Conservation (phyloP, 2,113 vertebrate genomes). For the Ceyx melanurus region DNA sequence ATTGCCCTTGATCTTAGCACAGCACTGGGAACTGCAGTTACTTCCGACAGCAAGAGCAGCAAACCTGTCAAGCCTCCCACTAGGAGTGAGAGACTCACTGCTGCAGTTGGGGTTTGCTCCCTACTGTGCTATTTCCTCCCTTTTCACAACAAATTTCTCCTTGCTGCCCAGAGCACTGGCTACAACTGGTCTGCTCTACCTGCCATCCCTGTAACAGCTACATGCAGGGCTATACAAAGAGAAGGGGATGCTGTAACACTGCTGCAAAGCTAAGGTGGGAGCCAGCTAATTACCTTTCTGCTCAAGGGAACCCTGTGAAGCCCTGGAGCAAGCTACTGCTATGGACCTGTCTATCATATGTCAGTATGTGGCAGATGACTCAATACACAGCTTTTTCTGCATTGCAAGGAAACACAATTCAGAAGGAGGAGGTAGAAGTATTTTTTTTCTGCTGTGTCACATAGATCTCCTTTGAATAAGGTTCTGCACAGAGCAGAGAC, state of each 20-base stretch:
- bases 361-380: background rate
- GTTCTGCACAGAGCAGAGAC: background rate
- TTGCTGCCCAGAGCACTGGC: background rate
- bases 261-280: background rate
- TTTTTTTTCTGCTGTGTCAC: background rate
- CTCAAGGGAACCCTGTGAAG: background rate
- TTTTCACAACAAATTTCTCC: background rate
- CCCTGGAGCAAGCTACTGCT: background rate
- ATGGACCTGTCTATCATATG: accelerated
- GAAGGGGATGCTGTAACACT: background rate
- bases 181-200: background rate
- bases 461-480: background rate
- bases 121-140: background rate
- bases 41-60: background rate
- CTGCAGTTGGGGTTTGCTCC: background rate
- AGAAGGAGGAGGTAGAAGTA: background rate
- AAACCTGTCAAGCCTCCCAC: background rate
- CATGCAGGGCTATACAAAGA: background rate
- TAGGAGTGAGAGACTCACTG: background rate
- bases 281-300: background rate
- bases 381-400: background rate
- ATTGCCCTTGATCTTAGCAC: background rate
- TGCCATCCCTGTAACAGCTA: background rate
- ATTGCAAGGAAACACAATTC: background rate
- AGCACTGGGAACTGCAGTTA: background rate